Evolutionary conservation across 2,888 invertebrate genomes (phyloP).

Genomic region (Acheta domesticus): DNA sequence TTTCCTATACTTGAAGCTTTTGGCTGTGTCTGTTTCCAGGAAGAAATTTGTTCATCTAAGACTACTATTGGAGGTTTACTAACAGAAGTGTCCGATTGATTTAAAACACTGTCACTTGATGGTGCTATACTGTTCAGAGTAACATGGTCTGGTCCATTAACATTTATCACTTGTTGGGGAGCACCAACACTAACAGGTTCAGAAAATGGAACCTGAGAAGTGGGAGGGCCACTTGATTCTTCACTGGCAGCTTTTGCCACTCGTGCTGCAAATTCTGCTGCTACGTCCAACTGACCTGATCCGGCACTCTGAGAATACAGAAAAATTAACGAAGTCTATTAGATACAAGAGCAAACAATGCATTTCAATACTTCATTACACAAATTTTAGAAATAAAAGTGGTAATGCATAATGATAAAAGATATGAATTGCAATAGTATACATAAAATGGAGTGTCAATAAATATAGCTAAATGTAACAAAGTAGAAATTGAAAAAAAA

Average conservation of each 20-base stretch:
- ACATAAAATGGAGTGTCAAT: no score
- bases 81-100: constrained; percentile 26
- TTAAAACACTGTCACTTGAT: constrained; percentile 22
- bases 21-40: constrained; percentile 30
- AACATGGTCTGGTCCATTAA: constrained; percentile 30
- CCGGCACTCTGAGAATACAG: constrained; percentile 30
- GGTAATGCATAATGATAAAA: not conserved
- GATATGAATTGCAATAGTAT: no score
- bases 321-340: not conserved
- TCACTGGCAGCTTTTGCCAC: constrained; percentile 46
- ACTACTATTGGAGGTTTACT: constrained; percentile 31
- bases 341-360: not conserved
- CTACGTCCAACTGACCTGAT: constrained; percentile 41
- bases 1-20: constrained; percentile 24
- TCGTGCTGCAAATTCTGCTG: constrained; percentile 47
- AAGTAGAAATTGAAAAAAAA: no score
- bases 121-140: constrained; percentile 24
- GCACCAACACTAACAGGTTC: not conserved
- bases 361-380: not conserved
- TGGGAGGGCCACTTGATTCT: constrained; percentile 31
- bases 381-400: not conserved
- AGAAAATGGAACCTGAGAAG: constrained; percentile 20
- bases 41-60: constrained; percentile 29
- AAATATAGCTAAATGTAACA: no score
- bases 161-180: constrained; percentile 19